Percentiles rank a stretch among this genome's conserved stretches.
Evolutionary conservation across 2,797 vertebrate species (phyloP).

Genomic region (Typhlichthys eigenmanni): DNA sequence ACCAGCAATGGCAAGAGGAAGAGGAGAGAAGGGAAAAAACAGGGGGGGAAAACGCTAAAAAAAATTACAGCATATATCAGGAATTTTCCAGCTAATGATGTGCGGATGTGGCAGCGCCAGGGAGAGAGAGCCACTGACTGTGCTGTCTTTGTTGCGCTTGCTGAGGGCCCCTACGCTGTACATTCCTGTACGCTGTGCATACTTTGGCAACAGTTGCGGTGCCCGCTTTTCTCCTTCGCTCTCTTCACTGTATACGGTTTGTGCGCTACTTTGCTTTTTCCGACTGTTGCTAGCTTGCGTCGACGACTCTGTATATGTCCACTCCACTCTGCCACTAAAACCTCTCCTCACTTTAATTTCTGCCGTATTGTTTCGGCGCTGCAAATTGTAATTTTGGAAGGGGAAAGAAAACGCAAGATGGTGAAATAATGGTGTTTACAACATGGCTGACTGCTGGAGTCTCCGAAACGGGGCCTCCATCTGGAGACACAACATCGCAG

Average conservation of each 20-base stretch:
- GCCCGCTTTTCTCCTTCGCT: slow-evolving; percentile 47
- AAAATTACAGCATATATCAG: slow-evolving; percentile 99
- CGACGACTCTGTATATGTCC: not conserved
- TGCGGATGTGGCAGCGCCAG: slow-evolving; percentile 97
- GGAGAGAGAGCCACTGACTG: slow-evolving; percentile 97
- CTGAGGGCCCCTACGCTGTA: slow-evolving; percentile 90
- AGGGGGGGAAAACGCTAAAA: slow-evolving; percentile 54
- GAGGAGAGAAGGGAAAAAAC: slow-evolving; percentile 18
- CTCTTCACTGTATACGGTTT: slow-evolving; percentile 10
- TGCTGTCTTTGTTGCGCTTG: slow-evolving; percentile 97
- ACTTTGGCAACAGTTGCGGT: slow-evolving; percentile 93
- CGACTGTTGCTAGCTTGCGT: not conserved
- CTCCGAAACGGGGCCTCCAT: slow-evolving; percentile 55
- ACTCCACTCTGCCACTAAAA: slow-evolving; percentile 7
- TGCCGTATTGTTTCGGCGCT: slow-evolving; percentile 56
- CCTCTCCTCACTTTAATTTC: slow-evolving; percentile 50
- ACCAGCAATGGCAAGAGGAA: slow-evolving; percentile 69
- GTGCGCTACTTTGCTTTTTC: not conserved
- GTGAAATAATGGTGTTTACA: slow-evolving; percentile 76
- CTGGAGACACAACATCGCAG: slow-evolving; percentile 65
- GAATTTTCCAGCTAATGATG: slow-evolving; percentile 99
- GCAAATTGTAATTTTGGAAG: slow-evolving; percentile 72
- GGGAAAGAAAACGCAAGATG: slow-evolving; percentile 35
- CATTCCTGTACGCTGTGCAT: slow-evolving; percentile 98
- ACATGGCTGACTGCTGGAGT: slow-evolving; percentile 65